Evolutionary conservation across 2,888 invertebrate species (phyloP).

Genomic region (Dynastes maya): DNA sequence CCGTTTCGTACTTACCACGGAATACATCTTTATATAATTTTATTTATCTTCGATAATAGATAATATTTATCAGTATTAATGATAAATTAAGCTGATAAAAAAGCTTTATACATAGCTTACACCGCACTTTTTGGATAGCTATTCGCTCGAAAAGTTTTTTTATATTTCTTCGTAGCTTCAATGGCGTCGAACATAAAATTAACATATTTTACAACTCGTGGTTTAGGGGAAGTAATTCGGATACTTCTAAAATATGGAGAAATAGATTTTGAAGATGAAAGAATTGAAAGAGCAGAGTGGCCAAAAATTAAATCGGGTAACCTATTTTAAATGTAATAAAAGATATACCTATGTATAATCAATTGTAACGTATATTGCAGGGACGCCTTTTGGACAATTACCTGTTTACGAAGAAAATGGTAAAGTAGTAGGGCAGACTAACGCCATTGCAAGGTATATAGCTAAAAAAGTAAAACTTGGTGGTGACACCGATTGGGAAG

Average conservation of each 20-base stretch:
- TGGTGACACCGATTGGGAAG: constrained; percentile 74
- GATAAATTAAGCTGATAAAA: too few species aligned
- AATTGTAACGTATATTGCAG: constrained; percentile 62
- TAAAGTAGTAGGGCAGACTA: constrained; percentile 74
- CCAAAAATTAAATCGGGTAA: constrained; percentile 73
- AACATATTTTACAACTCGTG: constrained; percentile 1
- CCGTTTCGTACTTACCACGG: too few species aligned
- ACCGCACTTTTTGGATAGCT: too few species aligned
- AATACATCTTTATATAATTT: too few species aligned
- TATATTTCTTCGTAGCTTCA: not conserved
- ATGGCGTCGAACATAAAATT: constrained; percentile 13
- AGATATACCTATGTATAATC: not conserved
- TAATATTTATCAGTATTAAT: too few species aligned
- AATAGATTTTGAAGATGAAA: constrained; percentile 73
- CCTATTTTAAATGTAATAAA: constrained; percentile 52
- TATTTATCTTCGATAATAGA: too few species aligned
- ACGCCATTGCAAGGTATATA: constrained; percentile 75
- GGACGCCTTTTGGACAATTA: constrained; percentile 76
- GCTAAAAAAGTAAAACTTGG: constrained; percentile 74
- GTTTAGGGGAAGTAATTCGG: constrained; percentile 18
- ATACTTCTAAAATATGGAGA: constrained; percentile 51
- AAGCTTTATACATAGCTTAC: not conserved
- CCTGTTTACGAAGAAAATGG: constrained; percentile 77
- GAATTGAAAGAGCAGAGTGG: constrained; percentile 73
- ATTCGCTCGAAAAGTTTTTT: not conserved